phyloP scores from a whole-genome alignment of 2,888 invertebrate species.

The Lochmaea capreae region DNA sequence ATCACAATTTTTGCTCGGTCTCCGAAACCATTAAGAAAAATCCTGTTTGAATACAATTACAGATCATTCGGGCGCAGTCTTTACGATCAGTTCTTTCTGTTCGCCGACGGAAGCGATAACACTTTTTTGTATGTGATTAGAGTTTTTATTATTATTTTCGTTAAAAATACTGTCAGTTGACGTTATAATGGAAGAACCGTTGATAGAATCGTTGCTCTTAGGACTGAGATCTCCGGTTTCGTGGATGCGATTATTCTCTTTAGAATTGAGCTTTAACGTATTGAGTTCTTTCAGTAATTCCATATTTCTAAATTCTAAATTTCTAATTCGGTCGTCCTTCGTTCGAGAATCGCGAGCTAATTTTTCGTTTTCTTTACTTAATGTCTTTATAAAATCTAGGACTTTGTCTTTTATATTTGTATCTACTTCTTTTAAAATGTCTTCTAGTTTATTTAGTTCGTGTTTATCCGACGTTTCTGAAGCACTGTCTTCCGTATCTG shows the following conservation, averaged over 20 bases:
- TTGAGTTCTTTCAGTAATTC: conserved; percentile 53
- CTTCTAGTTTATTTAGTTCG: conserved; percentile 59
- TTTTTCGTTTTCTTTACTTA: conserved; percentile 59
- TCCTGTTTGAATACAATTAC: conserved; percentile 55
- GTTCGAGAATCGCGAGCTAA: conserved; percentile 55
- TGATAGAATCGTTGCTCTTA: conserved; percentile 41
- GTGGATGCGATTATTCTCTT: conserved; percentile 23
- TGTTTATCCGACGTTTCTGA: conserved; percentile 62
- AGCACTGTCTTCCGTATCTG: conserved; percentile 77
- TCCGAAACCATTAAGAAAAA: conserved; percentile 35
- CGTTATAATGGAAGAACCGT: conserved; percentile 55
- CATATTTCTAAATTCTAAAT: conserved; percentile 56
- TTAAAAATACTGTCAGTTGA: conserved; percentile 37
- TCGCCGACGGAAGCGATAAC: conserved; percentile 51
- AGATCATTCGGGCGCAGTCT: conserved; percentile 59
- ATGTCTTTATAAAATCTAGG: conserved; percentile 57
- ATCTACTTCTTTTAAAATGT: conserved; percentile 56
- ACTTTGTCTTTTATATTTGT: conserved; percentile 55
- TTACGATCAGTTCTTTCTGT: conserved; percentile 53
- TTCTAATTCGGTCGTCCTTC: conserved; percentile 60
- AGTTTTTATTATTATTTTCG: conserved; percentile 31
- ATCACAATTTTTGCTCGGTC: conserved; percentile 45
- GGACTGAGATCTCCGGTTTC: conserved; percentile 39
- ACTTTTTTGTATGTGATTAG: conserved; percentile 43
- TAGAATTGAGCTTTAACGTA: conserved; percentile 33